Percentiles rank a stretch among this genome's conserved stretches.
phyloP scores from a whole-genome alignment of 2,113 vertebrate genomes.

The Narcine bancroftii region DNA sequence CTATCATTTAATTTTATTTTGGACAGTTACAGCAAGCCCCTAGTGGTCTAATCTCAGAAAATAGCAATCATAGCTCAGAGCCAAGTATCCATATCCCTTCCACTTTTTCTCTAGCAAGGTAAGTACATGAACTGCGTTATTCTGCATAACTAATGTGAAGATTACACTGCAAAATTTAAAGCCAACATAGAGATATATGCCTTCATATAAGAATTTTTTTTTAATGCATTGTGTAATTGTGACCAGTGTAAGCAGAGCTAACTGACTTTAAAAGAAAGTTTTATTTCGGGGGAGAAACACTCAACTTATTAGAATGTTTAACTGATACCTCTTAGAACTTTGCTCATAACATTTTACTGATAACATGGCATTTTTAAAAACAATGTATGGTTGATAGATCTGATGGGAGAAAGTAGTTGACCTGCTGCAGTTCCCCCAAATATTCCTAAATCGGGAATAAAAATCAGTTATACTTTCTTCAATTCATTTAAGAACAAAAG shows the following conservation, averaged over 20 bases:
- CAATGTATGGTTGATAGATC: background rate
- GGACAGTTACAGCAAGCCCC: constrained; percentile 20
- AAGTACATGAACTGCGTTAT: background rate
- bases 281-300: background rate
- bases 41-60: constrained; percentile 3
- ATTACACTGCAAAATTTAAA: background rate
- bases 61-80: background rate
- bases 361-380: too few species aligned
- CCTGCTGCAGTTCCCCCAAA: background rate
- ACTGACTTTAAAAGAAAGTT: background rate
- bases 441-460: background rate
- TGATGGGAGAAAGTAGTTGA: background rate
- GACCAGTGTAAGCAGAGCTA: background rate
- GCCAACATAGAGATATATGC: background rate
- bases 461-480: background rate
- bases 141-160: background rate
- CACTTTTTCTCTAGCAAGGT: constrained; percentile 25
- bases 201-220: background rate
- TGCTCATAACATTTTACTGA: background rate
- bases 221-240: background rate
- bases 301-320: background rate
- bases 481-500: too few species aligned
- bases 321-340: background rate
- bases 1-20: background rate
- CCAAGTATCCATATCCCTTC: background rate